Base-by-base conservation (phyloP, 2,888 invertebrate species). In the Lapara coniferarum region DNA sequence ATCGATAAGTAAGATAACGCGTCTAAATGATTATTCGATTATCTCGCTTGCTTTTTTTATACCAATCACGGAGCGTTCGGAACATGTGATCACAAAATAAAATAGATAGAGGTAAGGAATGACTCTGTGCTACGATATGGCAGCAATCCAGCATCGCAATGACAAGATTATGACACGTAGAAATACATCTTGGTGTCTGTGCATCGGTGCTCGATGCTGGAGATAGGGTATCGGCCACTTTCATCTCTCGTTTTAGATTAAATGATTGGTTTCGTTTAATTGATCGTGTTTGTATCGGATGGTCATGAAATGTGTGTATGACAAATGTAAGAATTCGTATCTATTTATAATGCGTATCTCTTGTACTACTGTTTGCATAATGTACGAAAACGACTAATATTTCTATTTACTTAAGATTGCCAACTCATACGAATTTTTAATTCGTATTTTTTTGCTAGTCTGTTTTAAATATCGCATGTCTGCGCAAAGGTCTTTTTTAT, bases 191-290 rank as follows among this genome's bases (percentile, higher is more conserved):
- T 77, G 76, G 74, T 63, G 77, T 79, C 70, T 78, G 80, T 77
- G 80, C 78, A 77, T 78, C 59, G 75, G 77, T 73, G 78, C 77
- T 75, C 76, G 83, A 85, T 84, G 75, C 75, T 72, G 73, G 66
- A 75, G 81, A 84, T 82, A 85, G 77, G 78, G 81, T 92, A 93
- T 93, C 93, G 81, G 77, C 75, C 78, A 91, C 93, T 93, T 93
- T 93, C 93, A 93, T 93, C 93, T 92, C 78, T 85, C 80, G 83
- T 80, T 84, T 85, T 83, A 88, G 91, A 92, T 93, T 89, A 88
- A 88, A 87, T 86, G 92, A 92, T 93, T 91, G 82, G 88, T 89
- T 90, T 85, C 86, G 81, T 90, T 88, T 93, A 93, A 93, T 92
- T 92, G 92, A 88, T 86, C 85, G 86, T 85, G 84, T 89, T 85